These are phyloP conservation scores for Dolichallabes microphthalmus DNA, from an alignment of 2,113 vertebrate genomes.

Conservation along the genomic window DNA sequence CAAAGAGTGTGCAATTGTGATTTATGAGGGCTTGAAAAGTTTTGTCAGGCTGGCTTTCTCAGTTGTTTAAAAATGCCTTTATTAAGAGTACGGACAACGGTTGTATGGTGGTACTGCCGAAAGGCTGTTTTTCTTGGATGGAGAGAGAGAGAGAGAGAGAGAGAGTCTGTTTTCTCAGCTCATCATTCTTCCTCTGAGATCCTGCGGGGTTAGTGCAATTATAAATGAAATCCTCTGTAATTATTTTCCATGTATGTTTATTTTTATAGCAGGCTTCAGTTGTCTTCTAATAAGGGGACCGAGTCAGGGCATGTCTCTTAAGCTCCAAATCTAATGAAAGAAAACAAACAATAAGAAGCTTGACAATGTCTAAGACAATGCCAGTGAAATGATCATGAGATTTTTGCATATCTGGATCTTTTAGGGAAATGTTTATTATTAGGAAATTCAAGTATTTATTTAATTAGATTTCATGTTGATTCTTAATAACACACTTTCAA, in stretches of 20 bases:
- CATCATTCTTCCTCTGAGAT: slow-evolving; percentile 11
- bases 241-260: slow-evolving; percentile 50
- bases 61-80: slow-evolving; percentile 34
- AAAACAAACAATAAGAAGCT: slow-evolving; percentile 47
- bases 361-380: slow-evolving; percentile 7
- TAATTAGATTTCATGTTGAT: slow-evolving; percentile 2
- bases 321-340: slow-evolving; percentile 48
- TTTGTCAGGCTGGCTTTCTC: slow-evolving; percentile 33
- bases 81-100: slow-evolving; percentile 37
- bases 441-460: not conserved
- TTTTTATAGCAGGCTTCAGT: slow-evolving; percentile 47
- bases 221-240: slow-evolving; percentile 41
- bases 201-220: slow-evolving; percentile 40
- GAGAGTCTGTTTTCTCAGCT: slow-evolving; percentile 36
- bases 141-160: slow-evolving; percentile 3
- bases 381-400: slow-evolving; percentile 15
- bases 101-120: slow-evolving; percentile 32
- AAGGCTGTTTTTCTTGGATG: slow-evolving; percentile 42
- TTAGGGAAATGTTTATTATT: not conserved
- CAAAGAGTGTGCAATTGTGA: slow-evolving; percentile 21
- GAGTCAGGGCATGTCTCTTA: slow-evolving; percentile 17
- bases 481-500: not conserved
- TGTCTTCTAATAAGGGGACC: slow-evolving; percentile 22
- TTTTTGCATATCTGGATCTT: slow-evolving; percentile 18
- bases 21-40: slow-evolving; percentile 39